phyloP scores from a whole-genome alignment of 2,888 invertebrate species.

The Oscheius sp. region DNA sequence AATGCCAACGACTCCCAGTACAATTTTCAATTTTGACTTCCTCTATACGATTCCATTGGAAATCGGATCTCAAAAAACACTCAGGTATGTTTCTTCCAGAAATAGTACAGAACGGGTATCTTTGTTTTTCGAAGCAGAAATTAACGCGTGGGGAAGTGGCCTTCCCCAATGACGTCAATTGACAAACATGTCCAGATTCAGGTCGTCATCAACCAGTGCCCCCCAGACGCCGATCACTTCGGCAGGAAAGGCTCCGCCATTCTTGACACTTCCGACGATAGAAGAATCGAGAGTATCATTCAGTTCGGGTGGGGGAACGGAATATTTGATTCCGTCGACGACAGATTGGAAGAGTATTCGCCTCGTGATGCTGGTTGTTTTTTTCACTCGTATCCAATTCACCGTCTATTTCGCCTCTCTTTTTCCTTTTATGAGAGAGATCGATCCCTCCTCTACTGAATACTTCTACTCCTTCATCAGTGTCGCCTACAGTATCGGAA shows the following conservation, averaged over 20 bases:
- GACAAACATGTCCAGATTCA: neutral
- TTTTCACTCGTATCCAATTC: conserved; percentile 38
- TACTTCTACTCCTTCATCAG: conserved; percentile 43
- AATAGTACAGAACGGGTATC: no score
- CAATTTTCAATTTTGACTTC: conserved; percentile 28
- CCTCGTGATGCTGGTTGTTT: conserved; percentile 32
- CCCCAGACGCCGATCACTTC: conserved; percentile 18
- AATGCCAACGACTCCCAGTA: conserved; percentile 1
- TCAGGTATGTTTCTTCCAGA: conserved; percentile 17
- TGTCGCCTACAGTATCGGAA: conserved; percentile 41
- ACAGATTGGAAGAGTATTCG: conserved; percentile 36
- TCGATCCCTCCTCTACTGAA: conserved; percentile 37
- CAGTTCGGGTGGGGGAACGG: neutral
- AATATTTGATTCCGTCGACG: neutral
- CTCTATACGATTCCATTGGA: conserved; percentile 11
- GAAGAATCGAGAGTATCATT: conserved; percentile 21
- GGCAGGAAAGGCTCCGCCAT: neutral
- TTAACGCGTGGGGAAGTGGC: neutral
- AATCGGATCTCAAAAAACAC: conserved; percentile 23
- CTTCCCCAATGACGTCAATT: no score
- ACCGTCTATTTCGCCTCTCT: conserved; percentile 38
- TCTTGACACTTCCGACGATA: conserved; percentile 22
- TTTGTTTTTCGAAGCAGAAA: no score
- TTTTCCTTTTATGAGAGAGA: conserved; percentile 33
- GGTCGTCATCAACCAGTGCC: neutral